Evolutionary conservation across 2,888 invertebrate species (phyloP).

Genomic region (Plebejus anna): DNA sequence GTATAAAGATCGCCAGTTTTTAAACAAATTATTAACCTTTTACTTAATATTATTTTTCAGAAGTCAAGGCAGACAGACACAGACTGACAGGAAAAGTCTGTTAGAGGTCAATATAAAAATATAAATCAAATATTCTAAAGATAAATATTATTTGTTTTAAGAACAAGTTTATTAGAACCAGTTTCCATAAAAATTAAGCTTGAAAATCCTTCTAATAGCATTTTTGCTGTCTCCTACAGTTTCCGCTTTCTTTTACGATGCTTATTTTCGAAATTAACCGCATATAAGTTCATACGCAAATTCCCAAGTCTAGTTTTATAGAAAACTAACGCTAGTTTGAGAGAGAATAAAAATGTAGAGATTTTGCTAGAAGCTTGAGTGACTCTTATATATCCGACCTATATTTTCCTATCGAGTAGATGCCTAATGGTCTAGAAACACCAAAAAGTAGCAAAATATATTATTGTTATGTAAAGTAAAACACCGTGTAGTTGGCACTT

Average conservation of each 20-base stretch:
- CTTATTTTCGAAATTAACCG: neutral
- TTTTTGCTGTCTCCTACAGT: neutral
- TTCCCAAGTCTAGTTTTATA: neutral
- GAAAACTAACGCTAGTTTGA: conserved; percentile 1
- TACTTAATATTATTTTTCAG: too few species aligned
- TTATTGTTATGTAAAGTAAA: conserved; percentile 17
- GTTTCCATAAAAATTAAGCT: too few species aligned
- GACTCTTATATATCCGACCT: conserved; percentile 18
- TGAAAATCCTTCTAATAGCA: too few species aligned
- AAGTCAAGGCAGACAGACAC: too few species aligned
- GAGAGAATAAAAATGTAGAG: neutral
- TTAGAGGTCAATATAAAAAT: too few species aligned
- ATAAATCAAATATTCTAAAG: too few species aligned
- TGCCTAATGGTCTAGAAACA: conserved; percentile 16
- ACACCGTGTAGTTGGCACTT: neutral
- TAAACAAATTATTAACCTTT: too few species aligned
- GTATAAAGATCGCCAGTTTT: too few species aligned
- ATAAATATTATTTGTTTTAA: too few species aligned
- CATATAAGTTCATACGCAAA: neutral
- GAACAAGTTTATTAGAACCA: too few species aligned
- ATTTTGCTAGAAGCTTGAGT: conserved; percentile 9
- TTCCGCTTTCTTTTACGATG: neutral
- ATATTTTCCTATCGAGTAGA: conserved; percentile 14
- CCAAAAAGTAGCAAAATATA: conserved; percentile 8
- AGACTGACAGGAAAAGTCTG: too few species aligned